These are phyloP conservation scores for Lepidocyrtinus sp. DNA, from an alignment of 2,888 invertebrate species.

Conservation along the genomic window DNA sequence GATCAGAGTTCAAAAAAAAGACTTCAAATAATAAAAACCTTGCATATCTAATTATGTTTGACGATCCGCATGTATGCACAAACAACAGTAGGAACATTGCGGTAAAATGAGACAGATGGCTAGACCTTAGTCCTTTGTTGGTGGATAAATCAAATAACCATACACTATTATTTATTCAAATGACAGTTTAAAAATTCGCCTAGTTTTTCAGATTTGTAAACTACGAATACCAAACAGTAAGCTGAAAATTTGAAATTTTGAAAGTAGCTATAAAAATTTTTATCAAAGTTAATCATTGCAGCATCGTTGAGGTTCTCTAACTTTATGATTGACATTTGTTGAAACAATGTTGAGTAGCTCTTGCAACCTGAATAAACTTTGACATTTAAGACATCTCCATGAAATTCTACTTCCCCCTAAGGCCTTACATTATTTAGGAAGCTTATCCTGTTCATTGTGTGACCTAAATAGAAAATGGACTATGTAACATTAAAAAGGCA, in stretches of 20 bases:
- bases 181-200: not conserved
- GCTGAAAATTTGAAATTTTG: no score
- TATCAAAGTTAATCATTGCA: no score
- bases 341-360: no score
- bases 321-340: slow-evolving; percentile 18
- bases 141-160: slow-evolving; percentile 23
- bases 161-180: slow-evolving; percentile 1
- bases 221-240: no score
- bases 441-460: no score
- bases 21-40: slow-evolving; percentile 30
- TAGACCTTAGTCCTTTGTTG: not conserved
- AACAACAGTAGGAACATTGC: not conserved
- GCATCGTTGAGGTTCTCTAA: slow-evolving; percentile 7
- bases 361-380: no score
- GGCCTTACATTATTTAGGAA: no score
- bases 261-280: no score
- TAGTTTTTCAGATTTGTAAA: not conserved
- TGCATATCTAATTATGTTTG: slow-evolving; percentile 49
- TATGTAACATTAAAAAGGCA: no score
- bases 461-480: no score
- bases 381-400: no score
- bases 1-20: slow-evolving; percentile 51
- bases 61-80: slow-evolving; percentile 17
- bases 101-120: slow-evolving; percentile 36
- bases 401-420: no score